phyloP scores from a whole-genome alignment of 2,888 invertebrate species.

The Escarpia spicata region DNA sequence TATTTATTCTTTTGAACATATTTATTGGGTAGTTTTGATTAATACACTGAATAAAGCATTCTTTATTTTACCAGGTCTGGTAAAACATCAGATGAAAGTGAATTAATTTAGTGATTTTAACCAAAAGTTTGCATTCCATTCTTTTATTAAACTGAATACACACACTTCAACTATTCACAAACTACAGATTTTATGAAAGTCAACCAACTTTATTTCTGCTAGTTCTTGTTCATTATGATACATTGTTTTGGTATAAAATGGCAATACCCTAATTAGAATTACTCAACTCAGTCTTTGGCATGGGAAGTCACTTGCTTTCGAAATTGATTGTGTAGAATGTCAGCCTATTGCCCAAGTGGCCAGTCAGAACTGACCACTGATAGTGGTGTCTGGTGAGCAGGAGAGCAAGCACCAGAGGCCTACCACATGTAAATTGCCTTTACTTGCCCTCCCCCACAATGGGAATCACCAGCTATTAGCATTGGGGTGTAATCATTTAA shows the following conservation, averaged over 20 bases:
- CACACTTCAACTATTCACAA: too few species aligned
- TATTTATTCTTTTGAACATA: too few species aligned
- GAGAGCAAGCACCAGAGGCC: neutral
- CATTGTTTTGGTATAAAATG: neutral
- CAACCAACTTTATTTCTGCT: too few species aligned
- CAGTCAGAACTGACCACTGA: neutral
- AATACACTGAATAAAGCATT: too few species aligned
- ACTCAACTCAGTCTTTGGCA: neutral
- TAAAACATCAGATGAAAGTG: too few species aligned
- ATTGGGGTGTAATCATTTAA: neutral
- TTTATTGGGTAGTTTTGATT: too few species aligned
- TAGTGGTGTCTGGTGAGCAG: neutral
- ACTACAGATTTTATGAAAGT: too few species aligned
- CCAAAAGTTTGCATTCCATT: too few species aligned
- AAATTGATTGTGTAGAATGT: neutral
- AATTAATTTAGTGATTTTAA: too few species aligned
- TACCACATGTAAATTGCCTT: neutral
- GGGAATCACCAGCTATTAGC: slow-evolving; percentile 12
- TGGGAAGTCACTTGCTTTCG: too few species aligned
- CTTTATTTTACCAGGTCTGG: too few species aligned
- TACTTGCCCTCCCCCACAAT: neutral
- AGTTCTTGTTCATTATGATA: neutral
- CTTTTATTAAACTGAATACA: too few species aligned
- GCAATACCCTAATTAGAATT: neutral
- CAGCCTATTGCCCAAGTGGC: neutral